phyloP scores from a whole-genome alignment of 2,888 invertebrate genomes.

The Didymodactylos carnosus region DNA sequence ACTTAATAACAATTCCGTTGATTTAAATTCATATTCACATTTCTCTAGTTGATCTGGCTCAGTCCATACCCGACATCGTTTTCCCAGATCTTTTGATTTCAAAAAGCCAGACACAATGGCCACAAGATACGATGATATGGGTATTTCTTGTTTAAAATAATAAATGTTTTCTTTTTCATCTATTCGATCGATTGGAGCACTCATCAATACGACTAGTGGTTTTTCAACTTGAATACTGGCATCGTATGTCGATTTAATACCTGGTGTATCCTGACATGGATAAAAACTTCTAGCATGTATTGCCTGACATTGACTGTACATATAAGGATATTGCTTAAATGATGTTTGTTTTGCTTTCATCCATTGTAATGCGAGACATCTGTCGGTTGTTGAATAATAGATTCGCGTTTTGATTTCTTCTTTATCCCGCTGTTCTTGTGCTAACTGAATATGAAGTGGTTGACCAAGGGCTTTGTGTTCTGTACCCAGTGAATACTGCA shows the following conservation, averaged over 20 bases:
- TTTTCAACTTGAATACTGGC: slow-evolving; percentile 38
- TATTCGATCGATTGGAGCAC: slow-evolving; percentile 15
- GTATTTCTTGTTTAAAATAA: slow-evolving; percentile 47
- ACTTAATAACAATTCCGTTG: slow-evolving; percentile 57
- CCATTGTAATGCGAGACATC: slow-evolving; percentile 60
- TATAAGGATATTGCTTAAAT: slow-evolving; percentile 61
- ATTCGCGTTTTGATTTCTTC: background rate
- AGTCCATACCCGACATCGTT: slow-evolving; percentile 66
- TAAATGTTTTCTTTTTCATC: slow-evolving; percentile 35
- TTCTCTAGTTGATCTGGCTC: slow-evolving; percentile 62
- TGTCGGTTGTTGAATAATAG: background rate
- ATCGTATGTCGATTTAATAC: slow-evolving; percentile 63
- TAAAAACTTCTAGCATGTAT: slow-evolving; percentile 70
- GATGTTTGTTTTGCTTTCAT: slow-evolving; percentile 62
- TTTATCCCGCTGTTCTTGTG: background rate
- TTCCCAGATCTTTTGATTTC: slow-evolving; percentile 47
- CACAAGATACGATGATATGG: slow-evolving; percentile 68
- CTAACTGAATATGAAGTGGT: no score
- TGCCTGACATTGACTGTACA: slow-evolving; percentile 45
- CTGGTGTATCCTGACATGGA: slow-evolving; percentile 78
- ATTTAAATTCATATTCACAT: slow-evolving; percentile 67
- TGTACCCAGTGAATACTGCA: background rate
- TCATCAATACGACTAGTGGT: slow-evolving; percentile 36
- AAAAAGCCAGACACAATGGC: slow-evolving; percentile 69
- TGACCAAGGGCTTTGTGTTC: background rate